A percentile compares a stretch with the other conserved stretches of the same genome.
Conservation (phyloP, 2,888 invertebrate species). For the Sthenelais limicola region DNA sequence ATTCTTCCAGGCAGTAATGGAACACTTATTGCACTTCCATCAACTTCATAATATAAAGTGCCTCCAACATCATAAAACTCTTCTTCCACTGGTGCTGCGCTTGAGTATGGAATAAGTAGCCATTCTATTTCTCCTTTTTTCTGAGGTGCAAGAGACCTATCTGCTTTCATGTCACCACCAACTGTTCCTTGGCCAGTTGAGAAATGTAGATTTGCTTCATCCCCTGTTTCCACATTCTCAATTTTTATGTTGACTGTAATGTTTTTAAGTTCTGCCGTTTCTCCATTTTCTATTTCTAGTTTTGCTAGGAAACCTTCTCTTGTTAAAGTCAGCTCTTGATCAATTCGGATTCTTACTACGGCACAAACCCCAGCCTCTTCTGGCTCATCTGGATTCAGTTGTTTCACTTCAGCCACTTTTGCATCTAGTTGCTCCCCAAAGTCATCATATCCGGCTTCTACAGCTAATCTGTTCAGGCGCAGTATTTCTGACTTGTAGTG, state of each 20-base stretch:
- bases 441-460: background rate
- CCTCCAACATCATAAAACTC: constrained; percentile 57
- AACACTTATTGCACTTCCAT: constrained; percentile 53
- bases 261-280: constrained; percentile 47
- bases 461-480: background rate
- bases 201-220: constrained; percentile 49
- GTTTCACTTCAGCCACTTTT: constrained; percentile 5
- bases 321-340: constrained; percentile 54
- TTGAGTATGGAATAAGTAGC: constrained; percentile 58
- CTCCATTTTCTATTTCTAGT: constrained; percentile 56
- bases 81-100: constrained; percentile 54
- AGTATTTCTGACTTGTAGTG: constrained; percentile 6
- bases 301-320: constrained; percentile 55
- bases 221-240: constrained; percentile 48
- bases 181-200: constrained; percentile 49
- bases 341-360: constrained; percentile 52
- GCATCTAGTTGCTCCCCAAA: constrained; percentile 5
- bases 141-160: constrained; percentile 6
- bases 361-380: constrained; percentile 54
- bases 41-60: constrained; percentile 54
- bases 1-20: constrained; percentile 57
- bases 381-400: constrained; percentile 2
- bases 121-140: constrained; percentile 52
- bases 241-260: constrained; percentile 47
- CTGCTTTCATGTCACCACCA: background rate